Base-by-base conservation (phyloP, 1,140 invertebrate genomes). In the Trissolcus basalis region DNA sequence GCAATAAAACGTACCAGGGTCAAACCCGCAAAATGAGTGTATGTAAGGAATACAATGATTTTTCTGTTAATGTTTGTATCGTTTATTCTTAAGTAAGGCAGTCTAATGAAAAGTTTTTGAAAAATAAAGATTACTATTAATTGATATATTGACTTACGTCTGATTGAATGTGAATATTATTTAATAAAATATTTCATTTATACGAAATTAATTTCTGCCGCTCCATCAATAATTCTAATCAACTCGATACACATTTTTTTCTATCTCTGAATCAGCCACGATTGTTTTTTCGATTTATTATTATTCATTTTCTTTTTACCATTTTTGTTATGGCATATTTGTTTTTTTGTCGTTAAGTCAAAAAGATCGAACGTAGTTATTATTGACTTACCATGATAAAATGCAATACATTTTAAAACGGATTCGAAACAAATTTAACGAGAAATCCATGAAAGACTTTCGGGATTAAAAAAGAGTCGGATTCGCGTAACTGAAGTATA, bases 81-180 rank as follows among this genome's bases (percentile, higher is more conserved):
- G 68, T 71, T 77, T 72, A 78, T 47, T 51, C 67, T 78, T 70
- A 74, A 71, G 50, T 69, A 55, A 78, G 60, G 61, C 70, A 78
- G 47, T 74, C 61, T 73, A 73, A 78, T 69, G 70, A 78, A 73
- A 77, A 75, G 68, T 80, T 80, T 78, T 80, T 63, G 65, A 78
- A 72, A 79, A 77, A 79, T 78, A 79, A 79, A 70, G 74, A 73
- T 77, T 73, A 72, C 70, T 77, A 77, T 74, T 70, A 70, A 73
- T 77, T 80, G 73, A 73, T 69, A 73, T 67, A 78, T 78, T 73
- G 76, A 78, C 50, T 72, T 70, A 76, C 73, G 73, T 76, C 58
- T 75, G 69, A 76, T 76, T 76, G 50, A 72, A 76, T 55, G 39
- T 73, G 59, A 72, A 72, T 72, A 72, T 79, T 75, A 76, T 79